Base-by-base conservation (phyloP, 2,113 vertebrate genomes). In the Addax nasomaculatus region DNA sequence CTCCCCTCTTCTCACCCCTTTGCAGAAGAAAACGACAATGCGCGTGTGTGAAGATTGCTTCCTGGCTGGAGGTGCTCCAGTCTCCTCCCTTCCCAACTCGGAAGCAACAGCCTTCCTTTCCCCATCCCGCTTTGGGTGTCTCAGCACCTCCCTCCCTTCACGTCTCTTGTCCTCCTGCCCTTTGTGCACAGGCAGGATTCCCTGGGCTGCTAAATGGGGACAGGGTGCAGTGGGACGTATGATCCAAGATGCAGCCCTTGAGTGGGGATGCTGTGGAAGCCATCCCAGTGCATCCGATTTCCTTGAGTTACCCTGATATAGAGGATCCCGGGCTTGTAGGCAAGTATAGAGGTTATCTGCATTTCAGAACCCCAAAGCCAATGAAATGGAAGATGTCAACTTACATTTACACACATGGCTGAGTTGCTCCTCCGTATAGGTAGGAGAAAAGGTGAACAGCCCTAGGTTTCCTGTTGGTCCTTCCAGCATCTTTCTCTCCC, bases 1-100 rank as follows among this genome's bases (percentile, higher is more conserved):
- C 97, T 11, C 90, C 95, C 86, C 83, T 92, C 96, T 97, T 96
- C 96, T 97, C 98, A 95, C 97, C 88, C 94, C 94, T 93, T 67
- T 53, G 51, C 87, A 91, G 95, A 97, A 51, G 90, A 94, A 96
- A 92, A 95, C 33, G 33, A 60, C 90, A 73, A 93, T 88, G 57
- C 12, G 57, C 12, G 1, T 2, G 84, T 57, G 97, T 62, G 97
- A 97, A 97, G 97, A 97, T 90, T 96, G 90, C 97, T 91, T 90
- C 81, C 96, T 29, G 51, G 58, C 91, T 96, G 73, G n/a, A 73
- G 73, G 80, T 0, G 15, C 70, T 95, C 87, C 11, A 5, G 43
- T 30, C 95, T 90, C 94, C 62, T 94, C 60, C 57, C 76, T 92
- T 93, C 53, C 55, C 14, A 76, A 43, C 92, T 73, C 81, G 36